These are phyloP conservation scores for Paguma larvata DNA, from an alignment of 2,797 vertebrate genomes.

Conservation along the genomic window DNA sequence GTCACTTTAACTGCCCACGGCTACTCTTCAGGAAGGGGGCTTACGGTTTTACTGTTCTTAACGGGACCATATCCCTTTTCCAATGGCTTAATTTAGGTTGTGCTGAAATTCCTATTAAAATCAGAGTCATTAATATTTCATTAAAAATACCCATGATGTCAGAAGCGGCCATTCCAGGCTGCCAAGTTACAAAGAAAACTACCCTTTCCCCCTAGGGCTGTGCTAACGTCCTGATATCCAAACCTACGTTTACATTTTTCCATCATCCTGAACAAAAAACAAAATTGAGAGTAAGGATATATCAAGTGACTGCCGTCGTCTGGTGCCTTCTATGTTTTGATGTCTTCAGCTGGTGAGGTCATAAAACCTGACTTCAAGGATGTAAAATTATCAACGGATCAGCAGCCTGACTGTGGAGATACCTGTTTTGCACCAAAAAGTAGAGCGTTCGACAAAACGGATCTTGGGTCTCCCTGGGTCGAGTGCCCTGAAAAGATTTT, in stretches of 20 bases:
- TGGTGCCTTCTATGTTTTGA: not conserved
- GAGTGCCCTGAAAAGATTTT: not conserved
- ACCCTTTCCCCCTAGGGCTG: constrained; percentile 34
- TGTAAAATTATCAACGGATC: not conserved
- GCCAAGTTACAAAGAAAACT: constrained; percentile 67
- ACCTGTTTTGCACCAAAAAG: not conserved
- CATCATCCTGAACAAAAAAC: constrained; percentile 62
- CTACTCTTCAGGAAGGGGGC: constrained; percentile 88
- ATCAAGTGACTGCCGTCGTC: fast-evolving
- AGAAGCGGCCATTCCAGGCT: constrained; percentile 63
- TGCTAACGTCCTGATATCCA: constrained; percentile 60
- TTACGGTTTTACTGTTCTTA: constrained; percentile 87
- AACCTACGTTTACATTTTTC: constrained; percentile 61
- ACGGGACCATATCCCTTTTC: constrained; percentile 86
- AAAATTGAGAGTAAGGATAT: not conserved
- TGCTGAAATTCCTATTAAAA: constrained; percentile 86
- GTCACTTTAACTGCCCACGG: constrained; percentile 89
- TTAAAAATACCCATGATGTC: constrained; percentile 83
- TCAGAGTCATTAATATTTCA: constrained; percentile 83
- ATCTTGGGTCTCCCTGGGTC: not conserved
- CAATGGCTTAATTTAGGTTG: constrained; percentile 81
- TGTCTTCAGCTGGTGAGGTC: not conserved
- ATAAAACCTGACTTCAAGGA: not conserved
- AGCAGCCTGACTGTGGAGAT: not conserved
- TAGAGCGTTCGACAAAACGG: not conserved